A percentile compares a stretch with the other conserved stretches of the same genome.
Conservation (phyloP, 2,113 vertebrate genomes). For the Chlamydotis undulata region DNA sequence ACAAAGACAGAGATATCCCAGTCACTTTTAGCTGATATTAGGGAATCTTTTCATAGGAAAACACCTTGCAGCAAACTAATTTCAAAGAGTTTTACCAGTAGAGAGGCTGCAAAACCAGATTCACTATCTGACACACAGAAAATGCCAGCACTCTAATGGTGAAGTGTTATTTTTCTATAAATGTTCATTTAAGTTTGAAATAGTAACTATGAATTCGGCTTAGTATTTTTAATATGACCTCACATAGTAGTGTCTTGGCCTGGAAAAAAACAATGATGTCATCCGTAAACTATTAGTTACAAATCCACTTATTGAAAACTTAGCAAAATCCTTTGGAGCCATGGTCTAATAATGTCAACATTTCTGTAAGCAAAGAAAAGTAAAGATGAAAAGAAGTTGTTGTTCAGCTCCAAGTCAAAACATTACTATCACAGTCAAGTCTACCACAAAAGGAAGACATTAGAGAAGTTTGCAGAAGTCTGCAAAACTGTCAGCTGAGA, state of each 20-base stretch:
- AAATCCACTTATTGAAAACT: conserved; percentile 38
- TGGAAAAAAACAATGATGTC: conserved; percentile 15
- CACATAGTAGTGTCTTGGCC: conserved; percentile 20
- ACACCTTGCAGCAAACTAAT: neutral
- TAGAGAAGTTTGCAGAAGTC: neutral
- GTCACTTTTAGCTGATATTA: neutral
- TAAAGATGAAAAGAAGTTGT: conserved; percentile 1
- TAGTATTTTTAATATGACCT: conserved; percentile 1
- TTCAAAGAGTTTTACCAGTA: neutral
- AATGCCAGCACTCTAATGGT: neutral
- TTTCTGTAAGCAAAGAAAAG: conserved; percentile 2
- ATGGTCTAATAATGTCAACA: neutral
- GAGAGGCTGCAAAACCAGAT: neutral
- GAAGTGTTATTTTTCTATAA: neutral
- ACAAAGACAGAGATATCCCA: neutral
- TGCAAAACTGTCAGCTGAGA: neutral
- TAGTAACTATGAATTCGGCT: neutral
- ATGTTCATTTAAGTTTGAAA: neutral
- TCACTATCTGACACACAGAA: neutral
- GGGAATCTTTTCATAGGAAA: neutral
- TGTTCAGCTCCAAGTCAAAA: neutral
- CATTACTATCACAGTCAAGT: neutral
- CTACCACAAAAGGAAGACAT: neutral
- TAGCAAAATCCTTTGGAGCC: conserved; percentile 4
- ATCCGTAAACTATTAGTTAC: conserved; percentile 42